Evolutionary conservation across 2,888 invertebrate genomes (phyloP).

Genomic region (Ferdinandea cuprea): DNA sequence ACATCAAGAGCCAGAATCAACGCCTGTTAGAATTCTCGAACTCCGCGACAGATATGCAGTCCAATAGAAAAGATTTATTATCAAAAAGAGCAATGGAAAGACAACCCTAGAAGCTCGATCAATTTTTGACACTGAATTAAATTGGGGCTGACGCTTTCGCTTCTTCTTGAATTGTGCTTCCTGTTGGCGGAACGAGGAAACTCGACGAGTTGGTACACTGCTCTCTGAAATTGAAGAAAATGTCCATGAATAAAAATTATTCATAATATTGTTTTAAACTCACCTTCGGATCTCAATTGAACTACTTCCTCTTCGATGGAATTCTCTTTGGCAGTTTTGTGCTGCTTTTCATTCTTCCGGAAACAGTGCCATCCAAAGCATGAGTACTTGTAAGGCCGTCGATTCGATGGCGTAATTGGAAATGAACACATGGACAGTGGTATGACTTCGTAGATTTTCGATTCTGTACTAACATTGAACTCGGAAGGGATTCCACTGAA

Average conservation of each 20-base stretch:
- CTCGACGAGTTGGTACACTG: slow-evolving; percentile 76
- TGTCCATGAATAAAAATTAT: too few relatives aligned
- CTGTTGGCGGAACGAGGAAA: slow-evolving; percentile 80
- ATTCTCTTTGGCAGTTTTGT: slow-evolving; percentile 76
- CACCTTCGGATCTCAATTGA: slow-evolving; percentile 79
- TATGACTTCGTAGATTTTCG: slow-evolving; percentile 86
- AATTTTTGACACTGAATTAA: slow-evolving; percentile 92
- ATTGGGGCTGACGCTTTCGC: slow-evolving; percentile 85
- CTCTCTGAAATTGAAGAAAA: slow-evolving; percentile 26
- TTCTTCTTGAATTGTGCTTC: slow-evolving; percentile 81
- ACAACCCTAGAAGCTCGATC: slow-evolving; percentile 89
- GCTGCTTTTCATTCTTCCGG: slow-evolving; percentile 68
- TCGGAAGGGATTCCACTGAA: slow-evolving; percentile 78
- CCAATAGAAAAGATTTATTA: slow-evolving; percentile 92
- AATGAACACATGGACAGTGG: slow-evolving; percentile 86
- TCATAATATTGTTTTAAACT: not conserved
- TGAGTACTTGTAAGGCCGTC: slow-evolving; percentile 75
- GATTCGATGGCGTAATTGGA: slow-evolving; percentile 80
- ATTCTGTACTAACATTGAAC: slow-evolving; percentile 79
- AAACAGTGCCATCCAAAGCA: slow-evolving; percentile 77
- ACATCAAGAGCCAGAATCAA: slow-evolving; percentile 81
- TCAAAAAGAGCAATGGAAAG: slow-evolving; percentile 89
- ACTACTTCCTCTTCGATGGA: slow-evolving; percentile 79
- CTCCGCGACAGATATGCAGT: slow-evolving; percentile 88
- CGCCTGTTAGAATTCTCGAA: slow-evolving; percentile 80